These are phyloP conservation scores for Microctenopoma stevenorrisi DNA, from an alignment of 2,797 vertebrate genomes.

Conservation along the genomic window DNA sequence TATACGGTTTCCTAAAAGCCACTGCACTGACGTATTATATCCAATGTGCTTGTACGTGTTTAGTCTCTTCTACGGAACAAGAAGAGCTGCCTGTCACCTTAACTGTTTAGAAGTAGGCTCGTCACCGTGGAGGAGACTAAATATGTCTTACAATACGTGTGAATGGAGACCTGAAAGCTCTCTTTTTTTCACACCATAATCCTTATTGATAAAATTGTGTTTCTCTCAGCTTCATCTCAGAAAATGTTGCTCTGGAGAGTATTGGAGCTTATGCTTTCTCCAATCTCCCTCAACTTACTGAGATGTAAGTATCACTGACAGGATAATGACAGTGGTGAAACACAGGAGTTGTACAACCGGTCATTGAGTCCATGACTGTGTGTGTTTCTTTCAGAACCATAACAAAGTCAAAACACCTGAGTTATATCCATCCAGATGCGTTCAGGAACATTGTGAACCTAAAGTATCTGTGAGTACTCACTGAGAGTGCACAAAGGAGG, in stretches of 20 bases:
- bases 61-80: constrained; percentile 60
- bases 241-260: constrained; percentile 68
- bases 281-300: constrained; percentile 74
- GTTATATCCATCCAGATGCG: constrained; percentile 86
- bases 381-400: constrained; percentile 86
- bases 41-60: constrained; percentile 29
- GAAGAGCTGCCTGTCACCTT: constrained; percentile 40
- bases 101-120: constrained; percentile 10
- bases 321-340: constrained; percentile 16
- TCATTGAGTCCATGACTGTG: constrained; percentile 3
- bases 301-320: constrained; percentile 72
- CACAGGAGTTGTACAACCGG: neutral
- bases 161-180: constrained; percentile 7
- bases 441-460: constrained; percentile 90
- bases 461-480: constrained; percentile 88
- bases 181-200: neutral
- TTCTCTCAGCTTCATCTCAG: constrained; percentile 70
- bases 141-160: constrained; percentile 23
- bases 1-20: constrained; percentile 3
- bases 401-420: constrained; percentile 90
- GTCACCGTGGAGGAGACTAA: constrained; percentile 24
- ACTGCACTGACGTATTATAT: neutral
- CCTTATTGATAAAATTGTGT: neutral
- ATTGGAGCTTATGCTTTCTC: constrained; percentile 77
- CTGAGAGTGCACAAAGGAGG: neutral